A percentile compares a stretch with the other conserved stretches of the same genome.
phyloP scores from a whole-genome alignment of 2,888 invertebrate species.

The Nowickia ferox region DNA sequence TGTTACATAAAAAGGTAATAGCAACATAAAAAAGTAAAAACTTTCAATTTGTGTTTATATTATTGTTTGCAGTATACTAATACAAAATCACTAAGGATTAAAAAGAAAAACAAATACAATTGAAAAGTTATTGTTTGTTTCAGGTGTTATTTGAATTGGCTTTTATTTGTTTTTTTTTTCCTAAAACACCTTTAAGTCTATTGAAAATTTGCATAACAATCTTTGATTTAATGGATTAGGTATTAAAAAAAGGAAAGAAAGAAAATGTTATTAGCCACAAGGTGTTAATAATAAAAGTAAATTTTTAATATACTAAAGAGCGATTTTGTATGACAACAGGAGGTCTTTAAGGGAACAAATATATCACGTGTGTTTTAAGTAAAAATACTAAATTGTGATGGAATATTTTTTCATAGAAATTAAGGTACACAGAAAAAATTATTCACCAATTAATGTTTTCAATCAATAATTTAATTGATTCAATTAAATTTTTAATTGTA shows the following conservation, averaged over 20 bases:
- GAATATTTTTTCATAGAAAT: not conserved
- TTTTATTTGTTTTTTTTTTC: slow-evolving; percentile 17
- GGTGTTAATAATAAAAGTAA: slow-evolving; percentile 20
- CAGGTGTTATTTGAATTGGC: slow-evolving; percentile 64
- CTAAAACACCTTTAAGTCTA: slow-evolving; percentile 57
- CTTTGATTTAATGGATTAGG: slow-evolving; percentile 39
- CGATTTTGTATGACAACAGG: slow-evolving; percentile 14
- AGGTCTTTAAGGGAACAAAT: not conserved
- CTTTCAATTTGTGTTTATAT: slow-evolving; percentile 62
- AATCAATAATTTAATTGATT: too few relatives aligned
- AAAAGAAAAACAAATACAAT: slow-evolving; percentile 9
- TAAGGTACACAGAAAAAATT: too few relatives aligned
- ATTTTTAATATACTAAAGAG: slow-evolving; percentile 1
- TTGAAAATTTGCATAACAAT: slow-evolving; percentile 67
- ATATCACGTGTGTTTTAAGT: too few relatives aligned
- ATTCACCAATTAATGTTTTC: too few relatives aligned
- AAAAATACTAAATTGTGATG: too few relatives aligned
- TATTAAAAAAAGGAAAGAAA: not conserved
- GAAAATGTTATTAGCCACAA: slow-evolving; percentile 1
- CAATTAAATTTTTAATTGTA: too few relatives aligned
- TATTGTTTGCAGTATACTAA: slow-evolving; percentile 40
- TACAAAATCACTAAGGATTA: slow-evolving; percentile 39
- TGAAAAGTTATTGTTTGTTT: slow-evolving; percentile 61
- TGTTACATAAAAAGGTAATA: slow-evolving; percentile 63
- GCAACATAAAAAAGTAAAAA: slow-evolving; percentile 36